Conservation (phyloP, 2,888 invertebrate species). For the Plemyria rubiginata region DNA sequence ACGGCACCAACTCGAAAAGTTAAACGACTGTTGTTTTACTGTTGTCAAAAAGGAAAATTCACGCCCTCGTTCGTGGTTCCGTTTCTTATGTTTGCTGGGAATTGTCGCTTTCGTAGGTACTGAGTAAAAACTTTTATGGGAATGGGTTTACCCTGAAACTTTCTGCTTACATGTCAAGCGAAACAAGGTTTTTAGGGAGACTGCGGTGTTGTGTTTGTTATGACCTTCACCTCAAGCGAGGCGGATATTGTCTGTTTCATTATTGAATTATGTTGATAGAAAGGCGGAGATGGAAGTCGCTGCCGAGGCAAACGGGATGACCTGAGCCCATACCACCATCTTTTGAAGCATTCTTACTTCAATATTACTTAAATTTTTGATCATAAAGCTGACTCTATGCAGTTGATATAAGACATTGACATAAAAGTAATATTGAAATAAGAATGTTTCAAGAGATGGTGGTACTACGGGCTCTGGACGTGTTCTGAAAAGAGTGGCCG, state of each 20-base stretch:
- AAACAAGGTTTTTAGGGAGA: constrained; percentile 4
- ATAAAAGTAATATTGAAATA: no score
- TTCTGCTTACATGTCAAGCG: constrained; percentile 7
- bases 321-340: no score
- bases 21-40: constrained; percentile 67
- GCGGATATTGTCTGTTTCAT: neutral
- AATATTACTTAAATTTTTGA: no score
- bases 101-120: constrained; percentile 36
- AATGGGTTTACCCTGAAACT: constrained; percentile 17
- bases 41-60: constrained; percentile 66
- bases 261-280: no score
- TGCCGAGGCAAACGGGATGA: no score
- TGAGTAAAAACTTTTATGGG: constrained; percentile 29
- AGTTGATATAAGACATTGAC: no score
- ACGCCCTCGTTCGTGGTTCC: constrained; percentile 45
- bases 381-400: no score
- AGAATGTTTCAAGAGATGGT: no score
- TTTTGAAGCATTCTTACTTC: no score
- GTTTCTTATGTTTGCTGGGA: constrained; percentile 46
- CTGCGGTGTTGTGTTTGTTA: neutral
- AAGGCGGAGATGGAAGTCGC: no score
- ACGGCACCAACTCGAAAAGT: constrained; percentile 64
- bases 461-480: no score
- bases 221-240: neutral
- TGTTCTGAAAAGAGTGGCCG: no score